phyloP scores from a whole-genome alignment of 2,797 vertebrate species.

The Sebastes nivosus region DNA sequence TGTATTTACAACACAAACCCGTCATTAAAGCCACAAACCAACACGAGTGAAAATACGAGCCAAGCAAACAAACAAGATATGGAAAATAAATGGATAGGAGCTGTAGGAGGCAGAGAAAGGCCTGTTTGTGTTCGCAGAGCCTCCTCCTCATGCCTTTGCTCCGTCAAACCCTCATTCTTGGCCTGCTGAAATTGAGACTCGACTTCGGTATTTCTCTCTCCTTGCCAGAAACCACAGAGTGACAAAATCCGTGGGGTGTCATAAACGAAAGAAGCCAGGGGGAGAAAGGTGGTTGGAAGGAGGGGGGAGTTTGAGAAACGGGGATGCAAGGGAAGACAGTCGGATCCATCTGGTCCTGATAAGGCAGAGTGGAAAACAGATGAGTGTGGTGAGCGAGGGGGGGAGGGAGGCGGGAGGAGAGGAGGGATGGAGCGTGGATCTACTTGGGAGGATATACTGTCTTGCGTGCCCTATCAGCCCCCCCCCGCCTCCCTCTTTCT shows the following conservation, averaged over 20 bases:
- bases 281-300: constrained; percentile 80
- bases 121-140: constrained; percentile 60
- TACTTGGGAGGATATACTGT: constrained; percentile 71
- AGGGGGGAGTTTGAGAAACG: constrained; percentile 16
- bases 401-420: not conserved
- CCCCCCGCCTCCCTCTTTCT: constrained; percentile 17
- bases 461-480: constrained; percentile 65
- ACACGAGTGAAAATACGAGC: constrained; percentile 18
- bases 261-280: constrained; percentile 80
- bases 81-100: constrained; percentile 51
- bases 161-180: constrained; percentile 60
- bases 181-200: constrained; percentile 87
- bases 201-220: constrained; percentile 84
- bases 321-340: constrained; percentile 87
- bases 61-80: constrained; percentile 47
- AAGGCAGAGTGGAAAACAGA: constrained; percentile 90
- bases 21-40: constrained; percentile 13
- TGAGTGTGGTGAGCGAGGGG: constrained; percentile 80
- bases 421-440: constrained; percentile 40
- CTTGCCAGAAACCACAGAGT: constrained; percentile 91
- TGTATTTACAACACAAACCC: constrained; percentile 7
- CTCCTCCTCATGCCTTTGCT: constrained; percentile 51
- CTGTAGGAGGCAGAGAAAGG: constrained; percentile 55
- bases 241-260: constrained; percentile 93
- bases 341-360: constrained; percentile 91